phyloP scores from a whole-genome alignment of 1,140 invertebrate genomes.

The fruit fly (Drosophila melanogaster) region Release_6_plus_ISO1_MT NT_037436.4:2758001-2758500 shows the following conservation, averaged over 20 bases:
- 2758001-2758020: constrained; percentile 21
- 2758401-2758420: no score
- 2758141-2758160: constrained; percentile 55
- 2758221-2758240: constrained; percentile 25
- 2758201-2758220: constrained; percentile 71
- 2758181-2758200: constrained; percentile 20
- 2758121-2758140: constrained; percentile 57
- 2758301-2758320: neutral
- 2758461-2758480: constrained; percentile 50
- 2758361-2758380: no score
- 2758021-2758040: constrained; percentile 23
- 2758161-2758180: constrained; percentile 32
- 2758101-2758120: constrained; percentile 62
- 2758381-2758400: no score
- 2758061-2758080: constrained; percentile 78
- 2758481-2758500: constrained; percentile 77
- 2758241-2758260: constrained; percentile 83
- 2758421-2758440: constrained; percentile 4
- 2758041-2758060: constrained; percentile 65
- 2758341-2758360: no score
- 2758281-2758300: neutral
- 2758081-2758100: constrained; percentile 70
- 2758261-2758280: constrained; percentile 71
- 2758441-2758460: constrained; percentile 21
- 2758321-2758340: no score